phyloP scores from a whole-genome alignment of 2,888 invertebrate species.

The Noctua janthina region DNA sequence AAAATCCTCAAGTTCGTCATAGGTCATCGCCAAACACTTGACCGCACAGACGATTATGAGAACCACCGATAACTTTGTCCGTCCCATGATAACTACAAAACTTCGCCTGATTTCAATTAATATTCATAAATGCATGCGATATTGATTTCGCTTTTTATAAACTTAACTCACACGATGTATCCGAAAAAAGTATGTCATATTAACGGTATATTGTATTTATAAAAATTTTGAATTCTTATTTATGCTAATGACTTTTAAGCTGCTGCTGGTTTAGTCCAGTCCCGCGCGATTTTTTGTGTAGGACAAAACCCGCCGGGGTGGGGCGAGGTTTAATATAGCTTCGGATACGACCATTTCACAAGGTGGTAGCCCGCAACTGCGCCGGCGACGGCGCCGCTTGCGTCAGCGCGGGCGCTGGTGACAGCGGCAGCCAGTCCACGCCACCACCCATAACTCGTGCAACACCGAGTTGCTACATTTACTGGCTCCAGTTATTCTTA shows the following conservation, averaged over 20 bases:
- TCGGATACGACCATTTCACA: slow-evolving; percentile 90
- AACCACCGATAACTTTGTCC: slow-evolving; percentile 74
- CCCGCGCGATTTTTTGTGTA: slow-evolving; percentile 81
- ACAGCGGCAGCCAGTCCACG: slow-evolving; percentile 70
- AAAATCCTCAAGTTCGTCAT: slow-evolving; percentile 85
- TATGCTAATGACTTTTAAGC: slow-evolving; percentile 38
- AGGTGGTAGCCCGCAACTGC: slow-evolving; percentile 85
- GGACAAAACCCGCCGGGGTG: slow-evolving; percentile 85
- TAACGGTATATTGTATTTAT: slow-evolving; percentile 76
- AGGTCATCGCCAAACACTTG: slow-evolving; percentile 81
- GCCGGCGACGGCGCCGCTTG: slow-evolving; percentile 76
- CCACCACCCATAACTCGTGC: slow-evolving; percentile 77
- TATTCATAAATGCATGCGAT: slow-evolving; percentile 69
- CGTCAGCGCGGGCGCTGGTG: slow-evolving; percentile 78
- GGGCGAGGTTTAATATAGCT: slow-evolving; percentile 88
- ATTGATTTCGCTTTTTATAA: slow-evolving; percentile 63
- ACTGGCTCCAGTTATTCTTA: slow-evolving; percentile 81
- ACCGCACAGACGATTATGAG: slow-evolving; percentile 77
- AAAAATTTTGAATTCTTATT: slow-evolving; percentile 65
- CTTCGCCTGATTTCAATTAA: slow-evolving; percentile 54
- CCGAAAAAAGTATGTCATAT: slow-evolving; percentile 77
- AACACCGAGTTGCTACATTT: slow-evolving; percentile 85
- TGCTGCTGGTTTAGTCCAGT: slow-evolving; percentile 68
- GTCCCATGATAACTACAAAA: slow-evolving; percentile 75
- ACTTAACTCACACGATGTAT: slow-evolving; percentile 72